Evolutionary conservation across 2,797 vertebrate species (phyloP), one percentile per base, ranked within the genome.

Genomic region (Smutsia temminckii): DNA sequence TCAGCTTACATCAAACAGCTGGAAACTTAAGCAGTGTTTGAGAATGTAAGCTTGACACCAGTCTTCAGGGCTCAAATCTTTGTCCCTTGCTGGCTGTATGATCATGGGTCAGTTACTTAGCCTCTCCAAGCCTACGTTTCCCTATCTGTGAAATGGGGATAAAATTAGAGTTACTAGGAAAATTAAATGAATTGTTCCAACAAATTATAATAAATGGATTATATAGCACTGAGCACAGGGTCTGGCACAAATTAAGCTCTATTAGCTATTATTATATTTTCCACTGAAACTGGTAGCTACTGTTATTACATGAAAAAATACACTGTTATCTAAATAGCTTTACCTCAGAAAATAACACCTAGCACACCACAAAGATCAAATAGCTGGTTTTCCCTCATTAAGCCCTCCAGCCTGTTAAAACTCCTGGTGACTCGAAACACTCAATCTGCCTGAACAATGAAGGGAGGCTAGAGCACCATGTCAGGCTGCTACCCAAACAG

Each of bases 181-280:
- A 93, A 71, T 53, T 21, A 37, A 80, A 88, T 42, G 2, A 66
- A 79, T 69, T 68, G 63, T 63, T 59, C 59, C 40, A 95, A 87
- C 40, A 71, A 85, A 37, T 77, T 74, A 72, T 72, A 59, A 78
- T 69, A 89, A 81, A 88, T 85, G 51, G 57, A 71, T 74, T 72
- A 32, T 9, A 77, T 6, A 81, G 11, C 61, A 64, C 13, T 89
- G 59, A 71, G 4, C 61, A 85, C 59, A 80, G 37, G 13, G 14
- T 0, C 57, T 51, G n/a, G 40, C 59, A 85, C 68, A 80, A 89
- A 85, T 23, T 80, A 80, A 84, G 37, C 8, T 85, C 16, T 79
- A 84, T 61, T 68, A 75, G 51, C 83, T 78, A 66, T 68, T 57
- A 88, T 55, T 72, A 32, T 91, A 79, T 85, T 80, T 95, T 21